Evolutionary conservation across 1,140 invertebrate genomes (phyloP).

Genomic region (Geopemphigus sp.): DNA sequence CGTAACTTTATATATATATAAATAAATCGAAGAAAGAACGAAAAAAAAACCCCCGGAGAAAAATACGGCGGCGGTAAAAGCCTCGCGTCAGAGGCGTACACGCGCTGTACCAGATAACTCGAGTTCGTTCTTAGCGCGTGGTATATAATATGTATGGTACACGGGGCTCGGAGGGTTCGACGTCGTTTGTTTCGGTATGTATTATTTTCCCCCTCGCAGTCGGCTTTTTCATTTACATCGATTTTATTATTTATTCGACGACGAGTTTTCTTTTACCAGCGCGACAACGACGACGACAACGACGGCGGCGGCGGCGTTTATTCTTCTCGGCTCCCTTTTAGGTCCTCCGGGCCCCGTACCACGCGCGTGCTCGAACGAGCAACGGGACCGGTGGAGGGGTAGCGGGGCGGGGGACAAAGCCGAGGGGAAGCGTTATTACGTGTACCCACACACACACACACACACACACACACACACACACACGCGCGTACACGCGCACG

Average conservation of each 20-base stretch:
- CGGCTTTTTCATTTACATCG: slow-evolving; percentile 23
- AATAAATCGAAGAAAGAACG: too few relatives aligned
- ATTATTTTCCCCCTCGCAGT: background rate
- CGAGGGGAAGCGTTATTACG: background rate
- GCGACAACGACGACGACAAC: background rate
- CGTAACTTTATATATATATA: too few relatives aligned
- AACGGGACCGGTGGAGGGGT: background rate
- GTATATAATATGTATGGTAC: too few relatives aligned
- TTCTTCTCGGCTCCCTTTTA: background rate
- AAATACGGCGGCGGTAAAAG: too few relatives aligned
- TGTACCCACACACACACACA: too few relatives aligned
- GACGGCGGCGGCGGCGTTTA: background rate
- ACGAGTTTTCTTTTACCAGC: slow-evolving; percentile 3
- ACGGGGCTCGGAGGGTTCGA: too few relatives aligned
- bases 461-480: background rate
- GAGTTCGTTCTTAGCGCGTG: too few relatives aligned
- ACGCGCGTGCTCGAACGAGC: background rate
- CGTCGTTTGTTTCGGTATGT: slow-evolving; percentile 11
- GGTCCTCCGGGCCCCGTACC: background rate
- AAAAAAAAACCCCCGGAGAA: too few relatives aligned
- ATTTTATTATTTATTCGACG: slow-evolving; percentile 45
- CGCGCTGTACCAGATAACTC: too few relatives aligned
- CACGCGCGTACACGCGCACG: background rate
- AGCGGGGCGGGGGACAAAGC: background rate
- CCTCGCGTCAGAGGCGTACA: too few relatives aligned